These are phyloP conservation scores for Patella pellucida DNA, from an alignment of 2,888 invertebrate genomes.

Conservation along the genomic window DNA sequence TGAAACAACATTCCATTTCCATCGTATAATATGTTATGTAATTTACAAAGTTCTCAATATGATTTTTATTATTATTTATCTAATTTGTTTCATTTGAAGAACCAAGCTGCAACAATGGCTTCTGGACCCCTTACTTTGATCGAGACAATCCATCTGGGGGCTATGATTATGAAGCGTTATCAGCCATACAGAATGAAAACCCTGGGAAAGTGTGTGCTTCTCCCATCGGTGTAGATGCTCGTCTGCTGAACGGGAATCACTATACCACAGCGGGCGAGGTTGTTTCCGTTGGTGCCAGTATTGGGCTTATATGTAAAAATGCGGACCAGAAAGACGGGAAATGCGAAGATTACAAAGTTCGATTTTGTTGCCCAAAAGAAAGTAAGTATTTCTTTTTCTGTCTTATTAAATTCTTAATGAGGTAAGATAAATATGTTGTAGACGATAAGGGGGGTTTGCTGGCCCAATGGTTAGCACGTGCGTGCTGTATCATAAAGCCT, in stretches of 20 bases:
- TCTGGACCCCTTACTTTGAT: neutral
- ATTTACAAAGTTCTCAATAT: too few relatives aligned
- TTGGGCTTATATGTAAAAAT: constrained; percentile 5
- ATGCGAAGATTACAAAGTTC: constrained; percentile 4
- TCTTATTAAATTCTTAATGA: too few relatives aligned
- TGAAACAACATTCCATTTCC: too few relatives aligned
- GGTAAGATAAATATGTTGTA: too few relatives aligned
- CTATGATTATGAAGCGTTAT: neutral
- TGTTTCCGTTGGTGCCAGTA: neutral
- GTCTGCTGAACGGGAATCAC: neutral
- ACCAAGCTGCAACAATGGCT: neutral
- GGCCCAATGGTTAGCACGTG: too few relatives aligned
- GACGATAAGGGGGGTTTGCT: too few relatives aligned
- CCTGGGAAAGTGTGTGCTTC: neutral
- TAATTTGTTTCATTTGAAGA: neutral
- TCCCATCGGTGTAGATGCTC: neutral
- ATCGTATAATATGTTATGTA: too few relatives aligned
- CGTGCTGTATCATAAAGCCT: too few relatives aligned
- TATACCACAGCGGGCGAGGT: neutral
- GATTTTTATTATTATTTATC: too few relatives aligned
- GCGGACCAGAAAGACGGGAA: neutral
- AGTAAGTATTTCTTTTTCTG: too few relatives aligned
- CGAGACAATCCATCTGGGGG: neutral
- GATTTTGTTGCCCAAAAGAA: constrained; percentile 4
- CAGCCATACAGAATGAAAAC: neutral